These are phyloP conservation scores for Cherax destructor DNA, from an alignment of 1,140 invertebrate genomes.

Conservation along the genomic window DNA sequence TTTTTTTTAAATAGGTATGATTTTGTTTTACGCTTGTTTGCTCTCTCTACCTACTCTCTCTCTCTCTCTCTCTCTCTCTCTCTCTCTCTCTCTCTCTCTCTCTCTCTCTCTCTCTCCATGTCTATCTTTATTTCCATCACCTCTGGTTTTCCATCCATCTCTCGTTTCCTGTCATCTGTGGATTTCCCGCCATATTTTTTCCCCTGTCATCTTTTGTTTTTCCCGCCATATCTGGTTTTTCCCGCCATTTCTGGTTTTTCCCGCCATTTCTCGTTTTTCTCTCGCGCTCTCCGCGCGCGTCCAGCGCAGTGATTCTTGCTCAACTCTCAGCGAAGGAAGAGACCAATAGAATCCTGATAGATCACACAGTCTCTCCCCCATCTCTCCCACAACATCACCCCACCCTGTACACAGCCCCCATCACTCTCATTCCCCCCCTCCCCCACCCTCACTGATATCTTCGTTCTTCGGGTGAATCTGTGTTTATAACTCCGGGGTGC, in stretches of 20 bases:
- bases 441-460: neutral
- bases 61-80: neutral
- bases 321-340: neutral
- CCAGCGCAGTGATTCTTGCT: neutral
- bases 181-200: neutral
- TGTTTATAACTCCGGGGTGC: neutral
- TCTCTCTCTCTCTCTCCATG: conserved; percentile 3
- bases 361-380: neutral
- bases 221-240: too few species aligned
- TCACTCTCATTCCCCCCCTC: neutral
- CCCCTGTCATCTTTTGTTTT: neutral
- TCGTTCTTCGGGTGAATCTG: neutral
- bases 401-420: neutral
- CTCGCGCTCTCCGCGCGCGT: too few species aligned
- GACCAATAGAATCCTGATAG: neutral
- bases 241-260: neutral
- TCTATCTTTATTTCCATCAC: neutral
- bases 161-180: neutral
- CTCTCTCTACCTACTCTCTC: neutral
- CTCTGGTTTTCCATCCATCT: neutral
- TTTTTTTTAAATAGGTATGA: too few species aligned
- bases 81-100: conserved; percentile 2
- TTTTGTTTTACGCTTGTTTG: too few species aligned
- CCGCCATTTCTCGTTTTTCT: neutral
- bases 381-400: neutral